These are phyloP conservation scores for Pristiophorus japonicus DNA, from an alignment of 2,113 vertebrate genomes.

Conservation along the genomic window DNA sequence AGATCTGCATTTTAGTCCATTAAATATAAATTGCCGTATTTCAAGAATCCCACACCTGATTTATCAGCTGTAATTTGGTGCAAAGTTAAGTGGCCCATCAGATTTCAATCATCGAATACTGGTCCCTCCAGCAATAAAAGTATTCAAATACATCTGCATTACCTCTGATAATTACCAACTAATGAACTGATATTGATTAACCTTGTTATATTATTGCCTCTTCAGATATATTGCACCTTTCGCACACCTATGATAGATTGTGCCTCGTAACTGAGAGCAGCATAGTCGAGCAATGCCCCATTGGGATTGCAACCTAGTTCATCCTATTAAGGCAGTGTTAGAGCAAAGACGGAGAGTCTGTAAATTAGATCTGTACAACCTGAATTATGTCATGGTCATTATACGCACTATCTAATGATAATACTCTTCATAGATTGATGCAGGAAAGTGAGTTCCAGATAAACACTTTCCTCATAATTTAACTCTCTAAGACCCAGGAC, in stretches of 20 bases:
- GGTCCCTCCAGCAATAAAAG: background rate
- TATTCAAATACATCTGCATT: background rate
- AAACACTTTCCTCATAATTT: background rate
- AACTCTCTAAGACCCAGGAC: background rate
- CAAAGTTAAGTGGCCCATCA: background rate
- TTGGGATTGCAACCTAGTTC: background rate
- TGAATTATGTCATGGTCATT: background rate
- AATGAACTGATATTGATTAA: slow-evolving; percentile 13
- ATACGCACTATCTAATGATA: background rate
- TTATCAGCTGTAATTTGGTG: background rate
- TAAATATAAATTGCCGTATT: background rate
- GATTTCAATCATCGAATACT: background rate
- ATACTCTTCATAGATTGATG: background rate
- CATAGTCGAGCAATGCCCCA: background rate
- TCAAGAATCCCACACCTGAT: background rate
- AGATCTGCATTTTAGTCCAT: background rate
- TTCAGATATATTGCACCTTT: background rate
- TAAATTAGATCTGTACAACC: background rate
- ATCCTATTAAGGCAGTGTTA: background rate
- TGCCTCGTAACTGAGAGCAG: background rate
- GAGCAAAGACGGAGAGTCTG: background rate
- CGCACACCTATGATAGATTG: background rate
- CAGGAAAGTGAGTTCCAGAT: background rate
- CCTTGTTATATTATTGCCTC: background rate
- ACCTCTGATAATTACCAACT: background rate